Evolutionary conservation across 2,797 vertebrate genomes (phyloP).

Genomic region (Chiroxiphia lanceolata): DNA sequence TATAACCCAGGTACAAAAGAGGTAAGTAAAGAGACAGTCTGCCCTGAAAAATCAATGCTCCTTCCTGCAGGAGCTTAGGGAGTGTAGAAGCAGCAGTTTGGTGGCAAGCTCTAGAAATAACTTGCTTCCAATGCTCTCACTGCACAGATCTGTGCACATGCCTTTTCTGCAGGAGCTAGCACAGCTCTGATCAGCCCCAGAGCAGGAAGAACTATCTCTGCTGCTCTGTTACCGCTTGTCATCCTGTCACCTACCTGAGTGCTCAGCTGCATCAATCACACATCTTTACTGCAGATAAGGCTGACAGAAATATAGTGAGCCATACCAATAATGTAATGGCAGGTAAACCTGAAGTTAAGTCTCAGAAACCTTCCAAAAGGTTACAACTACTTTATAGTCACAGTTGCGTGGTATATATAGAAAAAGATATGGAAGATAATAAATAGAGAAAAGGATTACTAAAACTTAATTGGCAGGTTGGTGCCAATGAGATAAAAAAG

Average conservation of each 20-base stretch:
- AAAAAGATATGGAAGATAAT: background rate
- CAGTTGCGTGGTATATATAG: background rate
- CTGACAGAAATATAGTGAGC: background rate
- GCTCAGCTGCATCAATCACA: background rate
- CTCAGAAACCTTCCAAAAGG: background rate
- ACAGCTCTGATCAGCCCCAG: background rate
- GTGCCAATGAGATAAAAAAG: background rate
- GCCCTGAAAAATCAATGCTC: background rate
- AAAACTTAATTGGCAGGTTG: background rate
- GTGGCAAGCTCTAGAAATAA: background rate
- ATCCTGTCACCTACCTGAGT: background rate
- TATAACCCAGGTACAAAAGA: background rate
- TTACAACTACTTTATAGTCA: background rate
- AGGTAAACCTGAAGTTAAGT: background rate
- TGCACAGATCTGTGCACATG: background rate
- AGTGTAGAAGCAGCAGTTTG: background rate
- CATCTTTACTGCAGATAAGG: background rate
- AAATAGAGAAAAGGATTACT: background rate
- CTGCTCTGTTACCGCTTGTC: background rate
- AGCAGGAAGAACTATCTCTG: background rate
- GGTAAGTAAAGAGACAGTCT: background rate
- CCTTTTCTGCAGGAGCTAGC: background rate
- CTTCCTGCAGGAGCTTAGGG: background rate
- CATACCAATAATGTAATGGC: background rate
- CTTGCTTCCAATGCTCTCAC: accelerated